phyloP scores from a whole-genome alignment of 2,113 vertebrate genomes.

The Pelodiscus sinensis region DNA sequence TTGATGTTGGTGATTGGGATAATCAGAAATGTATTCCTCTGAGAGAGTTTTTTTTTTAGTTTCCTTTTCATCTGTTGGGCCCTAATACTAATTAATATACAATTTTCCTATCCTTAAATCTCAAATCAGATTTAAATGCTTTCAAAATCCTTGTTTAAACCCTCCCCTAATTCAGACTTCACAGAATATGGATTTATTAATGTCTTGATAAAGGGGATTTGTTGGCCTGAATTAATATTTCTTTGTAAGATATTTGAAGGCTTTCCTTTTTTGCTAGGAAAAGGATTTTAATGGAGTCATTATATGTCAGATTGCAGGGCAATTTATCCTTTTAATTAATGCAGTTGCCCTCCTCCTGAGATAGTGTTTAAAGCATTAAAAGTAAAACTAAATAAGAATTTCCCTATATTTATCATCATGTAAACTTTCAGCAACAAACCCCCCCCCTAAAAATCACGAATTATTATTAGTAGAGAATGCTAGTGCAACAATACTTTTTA shows the following conservation, averaged over 20 bases:
- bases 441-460: neutral
- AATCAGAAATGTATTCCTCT: constrained; percentile 8
- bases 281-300: neutral
- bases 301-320: neutral
- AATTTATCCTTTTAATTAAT: constrained; percentile 2
- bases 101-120: neutral
- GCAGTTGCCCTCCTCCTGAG: neutral
- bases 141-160: constrained; percentile 23
- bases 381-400: neutral
- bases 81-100: neutral
- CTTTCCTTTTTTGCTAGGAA: neutral
- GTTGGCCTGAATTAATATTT: constrained; percentile 18
- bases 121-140: constrained; percentile 31
- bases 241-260: neutral
- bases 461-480: neutral
- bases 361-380: neutral
- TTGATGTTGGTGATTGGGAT: constrained; percentile 1
- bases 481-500: neutral
- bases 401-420: neutral
- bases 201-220: constrained; percentile 25
- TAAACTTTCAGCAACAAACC: too few relatives aligned
- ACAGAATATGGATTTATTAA: constrained; percentile 26
- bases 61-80: constrained; percentile 5
- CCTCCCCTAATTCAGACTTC: constrained; percentile 14
- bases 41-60: neutral